phyloP scores from a whole-genome alignment of 2,888 invertebrate species.

The Synanthedon formicaeformis region DNA sequence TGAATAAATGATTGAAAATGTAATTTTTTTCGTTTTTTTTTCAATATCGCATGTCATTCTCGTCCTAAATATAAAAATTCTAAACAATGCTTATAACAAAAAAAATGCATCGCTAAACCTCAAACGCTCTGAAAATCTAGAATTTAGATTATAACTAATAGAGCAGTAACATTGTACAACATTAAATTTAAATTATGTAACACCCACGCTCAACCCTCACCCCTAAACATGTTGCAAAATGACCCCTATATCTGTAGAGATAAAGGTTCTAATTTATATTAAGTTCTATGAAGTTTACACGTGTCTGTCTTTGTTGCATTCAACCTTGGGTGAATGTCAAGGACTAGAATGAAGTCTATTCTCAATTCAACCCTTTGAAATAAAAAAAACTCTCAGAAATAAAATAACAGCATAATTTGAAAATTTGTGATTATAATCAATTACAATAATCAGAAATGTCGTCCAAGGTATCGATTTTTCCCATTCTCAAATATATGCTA shows the following conservation, averaged over 20 bases:
- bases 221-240: not conserved
- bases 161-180: not conserved
- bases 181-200: not conserved
- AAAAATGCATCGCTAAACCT: too few species aligned
- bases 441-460: too few species aligned
- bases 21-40: too few species aligned
- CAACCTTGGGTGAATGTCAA: constrained; percentile 57
- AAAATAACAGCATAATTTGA: too few species aligned
- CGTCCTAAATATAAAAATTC: too few species aligned
- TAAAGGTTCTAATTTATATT: not conserved
- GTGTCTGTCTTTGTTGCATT: constrained; percentile 30
- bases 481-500: too few species aligned
- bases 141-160: not conserved
- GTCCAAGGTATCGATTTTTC: too few species aligned
- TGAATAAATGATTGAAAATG: too few species aligned
- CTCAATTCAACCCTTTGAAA: constrained; percentile 9
- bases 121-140: not conserved
- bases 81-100: too few species aligned
- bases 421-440: too few species aligned
- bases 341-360: constrained; percentile 24
- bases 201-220: not conserved
- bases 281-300: constrained; percentile 12
- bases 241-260: not conserved
- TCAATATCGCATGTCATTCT: too few species aligned
- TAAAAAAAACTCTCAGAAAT: not conserved